Evolutionary conservation across 2,888 invertebrate species (phyloP).

Genomic region (Dimorphilus gyrociliatus): DNA sequence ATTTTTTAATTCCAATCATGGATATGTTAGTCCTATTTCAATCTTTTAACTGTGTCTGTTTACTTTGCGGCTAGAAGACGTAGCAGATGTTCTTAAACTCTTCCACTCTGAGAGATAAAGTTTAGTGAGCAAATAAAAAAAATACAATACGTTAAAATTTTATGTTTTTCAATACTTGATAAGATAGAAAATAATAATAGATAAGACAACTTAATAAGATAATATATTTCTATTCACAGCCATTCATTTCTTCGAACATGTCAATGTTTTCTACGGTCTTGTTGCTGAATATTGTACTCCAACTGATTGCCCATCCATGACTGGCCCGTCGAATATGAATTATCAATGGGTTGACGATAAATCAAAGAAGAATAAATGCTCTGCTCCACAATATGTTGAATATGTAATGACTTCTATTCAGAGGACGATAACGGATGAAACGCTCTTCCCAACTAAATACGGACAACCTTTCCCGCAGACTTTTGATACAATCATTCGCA

Average conservation of each 20-base stretch:
- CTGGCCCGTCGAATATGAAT: slow-evolving; percentile 82
- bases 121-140: no score
- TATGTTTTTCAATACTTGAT: no score
- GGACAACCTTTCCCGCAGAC: slow-evolving; percentile 86
- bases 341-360: slow-evolving; percentile 98
- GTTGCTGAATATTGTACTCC: slow-evolving; percentile 97
- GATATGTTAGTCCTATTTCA: neutral
- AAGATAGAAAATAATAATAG: no score
- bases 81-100: no score
- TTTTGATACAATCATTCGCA: slow-evolving; percentile 84
- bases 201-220: neutral
- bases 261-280: slow-evolving; percentile 92
- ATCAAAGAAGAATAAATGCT: slow-evolving; percentile 89
- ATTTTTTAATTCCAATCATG: neutral
- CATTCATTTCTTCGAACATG: slow-evolving; percentile 94
- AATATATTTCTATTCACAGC: slow-evolving; percentile 19
- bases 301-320: slow-evolving; percentile 76
- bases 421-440: slow-evolving; percentile 88
- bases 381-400: slow-evolving; percentile 95
- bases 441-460: slow-evolving; percentile 93
- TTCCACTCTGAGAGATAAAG: no score
- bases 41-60: no score
- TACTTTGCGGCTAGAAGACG: no score
- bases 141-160: neutral
- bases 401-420: slow-evolving; percentile 97